A percentile compares a stretch with the other conserved stretches of the same genome.
Conservation (phyloP, 2,888 invertebrate genomes). For the Capitulum mitella region DNA sequence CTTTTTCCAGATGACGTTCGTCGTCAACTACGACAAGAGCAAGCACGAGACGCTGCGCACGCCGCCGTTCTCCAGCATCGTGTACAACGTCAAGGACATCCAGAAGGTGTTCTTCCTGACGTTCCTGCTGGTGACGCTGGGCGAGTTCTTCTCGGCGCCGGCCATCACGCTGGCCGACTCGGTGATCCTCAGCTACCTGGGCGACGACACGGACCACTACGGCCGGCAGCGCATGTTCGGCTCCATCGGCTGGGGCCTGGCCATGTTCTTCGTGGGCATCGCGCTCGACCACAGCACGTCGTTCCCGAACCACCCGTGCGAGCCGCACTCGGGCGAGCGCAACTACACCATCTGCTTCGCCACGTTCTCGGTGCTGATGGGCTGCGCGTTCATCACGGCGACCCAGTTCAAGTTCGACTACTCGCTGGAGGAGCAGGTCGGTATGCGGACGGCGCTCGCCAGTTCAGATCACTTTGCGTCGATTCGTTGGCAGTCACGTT, state of each 20-base stretch:
- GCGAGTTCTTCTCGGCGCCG: constrained; percentile 96
- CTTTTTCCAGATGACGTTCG: constrained; percentile 51
- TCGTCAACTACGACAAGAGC: constrained; percentile 63
- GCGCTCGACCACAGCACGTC: constrained; percentile 93
- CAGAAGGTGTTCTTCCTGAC: constrained; percentile 93
- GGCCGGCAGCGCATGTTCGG: constrained; percentile 98
- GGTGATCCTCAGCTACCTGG: constrained; percentile 49
- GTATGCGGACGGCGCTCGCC: no score
- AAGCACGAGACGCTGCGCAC: constrained; percentile 69
- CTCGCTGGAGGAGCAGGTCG: constrained; percentile 25
- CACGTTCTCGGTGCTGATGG: constrained; percentile 93
- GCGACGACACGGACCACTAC: constrained; percentile 55
- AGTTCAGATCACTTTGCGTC: no score
- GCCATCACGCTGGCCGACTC: constrained; percentile 89
- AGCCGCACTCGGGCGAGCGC: constrained; percentile 78
- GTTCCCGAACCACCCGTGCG: constrained; percentile 67
- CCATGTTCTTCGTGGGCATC: constrained; percentile 97
- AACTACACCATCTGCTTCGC: constrained; percentile 99
- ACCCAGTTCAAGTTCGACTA: constrained; percentile 56
- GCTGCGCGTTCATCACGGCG: constrained; percentile 83
- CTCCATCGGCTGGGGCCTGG: constrained; percentile 93
- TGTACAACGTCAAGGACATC: constrained; percentile 79
- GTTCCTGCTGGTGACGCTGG: constrained; percentile 82
- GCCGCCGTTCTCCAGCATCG: constrained; percentile 86
- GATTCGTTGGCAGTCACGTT: no score